Evolutionary conservation across 2,797 vertebrate genomes (phyloP).

Genomic region (Sebastes diploproa): DNA sequence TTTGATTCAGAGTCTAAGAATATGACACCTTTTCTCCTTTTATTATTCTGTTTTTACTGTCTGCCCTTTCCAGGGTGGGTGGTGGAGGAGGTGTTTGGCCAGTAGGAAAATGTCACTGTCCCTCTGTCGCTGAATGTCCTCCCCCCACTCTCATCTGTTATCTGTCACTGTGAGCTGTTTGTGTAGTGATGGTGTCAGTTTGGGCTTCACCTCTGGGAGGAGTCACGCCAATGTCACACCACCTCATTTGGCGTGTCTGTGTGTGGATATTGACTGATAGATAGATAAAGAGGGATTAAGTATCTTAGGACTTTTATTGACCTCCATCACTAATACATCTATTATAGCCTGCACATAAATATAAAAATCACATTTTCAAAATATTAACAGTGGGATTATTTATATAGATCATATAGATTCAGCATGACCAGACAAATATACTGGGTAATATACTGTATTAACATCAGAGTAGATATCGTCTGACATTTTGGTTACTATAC

Average conservation of each 20-base stretch:
- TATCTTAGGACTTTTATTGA: neutral
- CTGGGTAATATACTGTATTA: neutral
- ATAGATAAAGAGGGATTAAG: neutral
- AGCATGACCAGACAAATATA: neutral
- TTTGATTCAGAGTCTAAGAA: conserved; percentile 50
- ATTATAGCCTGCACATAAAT: neutral
- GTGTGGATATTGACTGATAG: neutral
- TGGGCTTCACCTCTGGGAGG: neutral
- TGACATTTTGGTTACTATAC: neutral
- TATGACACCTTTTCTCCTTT: conserved; percentile 39
- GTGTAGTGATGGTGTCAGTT: conserved; percentile 6
- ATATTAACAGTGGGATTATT: neutral
- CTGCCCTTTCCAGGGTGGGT: conserved; percentile 28
- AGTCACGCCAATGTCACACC: conserved; percentile 8
- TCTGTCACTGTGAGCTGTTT: conserved; percentile 26
- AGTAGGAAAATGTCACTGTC: conserved; percentile 43
- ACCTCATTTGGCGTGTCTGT: neutral
- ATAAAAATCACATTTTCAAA: neutral
- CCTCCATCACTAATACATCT: neutral
- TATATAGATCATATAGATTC: neutral
- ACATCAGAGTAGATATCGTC: neutral
- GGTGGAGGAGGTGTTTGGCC: conserved; percentile 38
- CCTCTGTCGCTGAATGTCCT: conserved; percentile 7
- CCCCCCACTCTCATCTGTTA: conserved; percentile 12
- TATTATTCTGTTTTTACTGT: conserved; percentile 53